A percentile compares a stretch with the other conserved stretches of the same genome.
Evolutionary conservation across 1,140 invertebrate genomes (phyloP).

Genomic region (Conopomorpha cramerella): DNA sequence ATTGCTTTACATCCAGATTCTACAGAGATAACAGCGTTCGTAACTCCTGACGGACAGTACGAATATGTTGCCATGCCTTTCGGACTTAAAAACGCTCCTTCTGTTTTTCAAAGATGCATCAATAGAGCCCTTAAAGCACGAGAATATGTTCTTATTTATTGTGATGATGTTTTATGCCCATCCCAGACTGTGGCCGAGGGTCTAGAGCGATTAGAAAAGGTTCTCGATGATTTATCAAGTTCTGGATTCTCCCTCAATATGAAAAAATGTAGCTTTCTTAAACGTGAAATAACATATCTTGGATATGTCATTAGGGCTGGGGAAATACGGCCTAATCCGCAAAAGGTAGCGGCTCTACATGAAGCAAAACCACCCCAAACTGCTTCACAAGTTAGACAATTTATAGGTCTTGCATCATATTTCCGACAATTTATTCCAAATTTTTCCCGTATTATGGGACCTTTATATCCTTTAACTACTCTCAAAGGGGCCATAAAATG

Average conservation of each 20-base stretch:
- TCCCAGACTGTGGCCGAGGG: constrained; percentile 5
- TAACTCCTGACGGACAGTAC: too few species aligned
- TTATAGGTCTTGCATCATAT: constrained; percentile 13
- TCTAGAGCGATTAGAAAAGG: background rate
- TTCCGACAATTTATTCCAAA: constrained; percentile 19
- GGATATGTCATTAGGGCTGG: constrained; percentile 11
- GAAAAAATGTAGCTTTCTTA: constrained; percentile 17
- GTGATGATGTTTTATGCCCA: constrained; percentile 1
- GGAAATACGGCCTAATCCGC: constrained; percentile 12
- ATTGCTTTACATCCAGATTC: constrained; percentile 3
- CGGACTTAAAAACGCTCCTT: constrained; percentile 9
- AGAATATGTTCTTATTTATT: background rate
- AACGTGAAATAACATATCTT: constrained; percentile 12
- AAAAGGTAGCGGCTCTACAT: constrained; percentile 19
- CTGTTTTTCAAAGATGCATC: constrained; percentile 2
- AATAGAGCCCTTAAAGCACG: background rate
- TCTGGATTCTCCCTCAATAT: background rate
- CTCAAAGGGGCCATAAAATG: constrained; percentile 4
- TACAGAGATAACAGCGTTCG: background rate
- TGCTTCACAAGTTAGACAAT: constrained; percentile 11
- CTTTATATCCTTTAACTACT: constrained; percentile 9
- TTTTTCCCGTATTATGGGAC: too few species aligned
- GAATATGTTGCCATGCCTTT: constrained; percentile 15
- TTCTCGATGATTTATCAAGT: background rate
- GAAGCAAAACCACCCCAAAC: constrained; percentile 17